Base-by-base conservation (phyloP, 2,797 vertebrate genomes). In the Leuciscus waleckii region DNA sequence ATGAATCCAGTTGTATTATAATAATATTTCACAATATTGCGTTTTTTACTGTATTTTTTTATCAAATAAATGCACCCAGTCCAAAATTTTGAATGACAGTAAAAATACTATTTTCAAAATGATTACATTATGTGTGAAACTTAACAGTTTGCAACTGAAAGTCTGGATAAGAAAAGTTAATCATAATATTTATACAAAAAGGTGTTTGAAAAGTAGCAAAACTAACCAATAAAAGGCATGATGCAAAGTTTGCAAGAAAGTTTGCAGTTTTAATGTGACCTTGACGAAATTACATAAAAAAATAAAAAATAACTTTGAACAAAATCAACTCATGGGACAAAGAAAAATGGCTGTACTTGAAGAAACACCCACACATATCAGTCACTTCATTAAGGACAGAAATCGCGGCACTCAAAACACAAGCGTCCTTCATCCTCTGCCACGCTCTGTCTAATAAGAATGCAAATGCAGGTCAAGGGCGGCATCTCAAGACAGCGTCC, bases 361-460 rank as follows among this genome's bases (percentile, higher is more conserved):
- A 49, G 17, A 67, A 65, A 65, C n/a, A 68, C 41, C 29, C 26
- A 65, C 58, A 61, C 74, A 69, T 26, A 84, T 61, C 65, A 79
- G 76, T 70, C 75, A 79, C 32, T 56, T 54, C 63, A 77, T 67
- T 23, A 63, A 2, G 7, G 69, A 73, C 43, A 49, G 56, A 83
- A 75, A 75, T 83, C 35, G 43, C 39, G 5, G 35, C 63, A 63
- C 87, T 84, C 82, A 81, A 68, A 74, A 78, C 37, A 67, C 17
- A 77, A 69, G 51, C 81, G 69, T n/a, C 26, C 81, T 81, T 32
- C 67, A 58, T 43, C 19, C 6, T 32, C 71, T 21, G 21, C 54
- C 23, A 2, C 43, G 39, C 70, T 74, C 81, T 35, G 91, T 87
- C 92, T 91, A 92, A 92, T 85, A 58, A 87, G 58, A 87, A 88